phyloP scores from a whole-genome alignment of 2,797 vertebrate genomes.

The Argentina silus region DNA sequence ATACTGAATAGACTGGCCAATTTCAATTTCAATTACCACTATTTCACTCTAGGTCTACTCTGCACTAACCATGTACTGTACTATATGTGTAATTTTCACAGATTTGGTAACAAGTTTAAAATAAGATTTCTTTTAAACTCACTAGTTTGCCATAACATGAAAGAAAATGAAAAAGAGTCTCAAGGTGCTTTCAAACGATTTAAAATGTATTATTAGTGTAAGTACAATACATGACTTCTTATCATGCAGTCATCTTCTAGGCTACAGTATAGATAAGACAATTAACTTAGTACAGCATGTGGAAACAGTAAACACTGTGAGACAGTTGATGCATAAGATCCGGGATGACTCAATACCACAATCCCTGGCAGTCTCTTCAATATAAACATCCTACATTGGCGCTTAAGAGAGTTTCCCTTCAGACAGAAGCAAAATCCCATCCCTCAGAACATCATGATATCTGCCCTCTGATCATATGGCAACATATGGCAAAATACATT shows the following conservation, averaged over 20 bases:
- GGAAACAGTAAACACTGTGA: background rate
- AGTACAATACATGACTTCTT: background rate
- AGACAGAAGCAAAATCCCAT: background rate
- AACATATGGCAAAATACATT: background rate
- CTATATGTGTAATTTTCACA: background rate
- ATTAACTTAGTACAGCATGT: background rate
- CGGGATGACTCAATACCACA: background rate
- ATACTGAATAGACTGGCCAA: background rate
- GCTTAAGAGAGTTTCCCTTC: background rate
- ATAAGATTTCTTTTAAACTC: background rate
- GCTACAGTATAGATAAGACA: background rate
- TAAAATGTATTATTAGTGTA: background rate
- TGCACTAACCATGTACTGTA: background rate
- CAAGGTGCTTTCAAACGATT: background rate
- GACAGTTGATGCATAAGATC: background rate
- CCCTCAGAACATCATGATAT: background rate
- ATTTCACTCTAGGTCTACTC: background rate
- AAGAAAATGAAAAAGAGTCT: background rate
- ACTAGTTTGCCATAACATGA: background rate
- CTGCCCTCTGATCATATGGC: background rate
- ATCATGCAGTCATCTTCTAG: background rate
- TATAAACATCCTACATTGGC: background rate
- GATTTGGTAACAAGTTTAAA: conserved; percentile 8
- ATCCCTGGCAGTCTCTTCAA: background rate
- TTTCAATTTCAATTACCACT: background rate